These are phyloP conservation scores for Euura lappo DNA, from an alignment of 1,140 invertebrate genomes.

Conservation along the genomic window DNA sequence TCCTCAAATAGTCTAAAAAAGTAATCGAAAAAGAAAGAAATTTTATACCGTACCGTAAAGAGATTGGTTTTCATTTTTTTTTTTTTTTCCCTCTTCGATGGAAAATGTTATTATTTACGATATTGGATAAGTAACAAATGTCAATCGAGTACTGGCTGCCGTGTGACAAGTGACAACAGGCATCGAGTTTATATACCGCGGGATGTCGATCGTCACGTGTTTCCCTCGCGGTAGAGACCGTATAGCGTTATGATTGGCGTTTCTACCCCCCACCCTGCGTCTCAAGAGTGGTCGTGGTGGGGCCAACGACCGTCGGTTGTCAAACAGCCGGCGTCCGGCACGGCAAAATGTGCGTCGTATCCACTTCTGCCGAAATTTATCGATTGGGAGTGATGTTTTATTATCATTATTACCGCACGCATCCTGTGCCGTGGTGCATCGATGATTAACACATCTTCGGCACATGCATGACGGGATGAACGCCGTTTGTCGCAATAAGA, in stretches of 20 bases:
- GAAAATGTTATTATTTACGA: neutral
- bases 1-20: neutral
- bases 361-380: neutral
- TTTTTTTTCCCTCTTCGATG: neutral
- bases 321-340: neutral
- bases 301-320: neutral
- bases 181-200: too few species aligned
- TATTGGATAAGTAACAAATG: neutral
- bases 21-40: neutral
- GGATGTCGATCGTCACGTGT: neutral
- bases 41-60: neutral
- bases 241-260: too few species aligned
- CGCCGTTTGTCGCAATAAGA: too few species aligned
- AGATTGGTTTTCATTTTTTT: neutral
- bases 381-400: neutral
- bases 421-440: too few species aligned
- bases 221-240: neutral
- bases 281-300: neutral
- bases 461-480: too few species aligned
- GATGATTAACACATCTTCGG: too few species aligned
- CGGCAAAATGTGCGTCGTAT: neutral
- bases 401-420: too few species aligned
- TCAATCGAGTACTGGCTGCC: too few species aligned
- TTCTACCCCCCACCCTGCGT: neutral
- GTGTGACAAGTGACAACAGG: neutral